Conservation (phyloP, 2,888 invertebrate species). For the Pelosia muscerda region DNA sequence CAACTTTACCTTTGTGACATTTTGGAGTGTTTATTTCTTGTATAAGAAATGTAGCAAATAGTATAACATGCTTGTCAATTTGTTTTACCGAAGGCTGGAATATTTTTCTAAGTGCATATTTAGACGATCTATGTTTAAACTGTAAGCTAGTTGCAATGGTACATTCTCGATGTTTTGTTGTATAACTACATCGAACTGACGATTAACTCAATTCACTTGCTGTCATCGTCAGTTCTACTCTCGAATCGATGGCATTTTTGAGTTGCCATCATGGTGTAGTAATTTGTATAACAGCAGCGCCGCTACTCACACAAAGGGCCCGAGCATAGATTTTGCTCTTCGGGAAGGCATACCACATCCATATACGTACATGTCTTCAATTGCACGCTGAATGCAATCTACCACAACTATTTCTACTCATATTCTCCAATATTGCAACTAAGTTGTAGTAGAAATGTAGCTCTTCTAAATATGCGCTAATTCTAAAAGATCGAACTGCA, state of each 20-base stretch:
- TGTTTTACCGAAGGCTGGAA: conserved; percentile 6
- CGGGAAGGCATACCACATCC: too few relatives aligned
- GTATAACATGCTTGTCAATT: conserved; percentile 10
- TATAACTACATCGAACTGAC: not conserved
- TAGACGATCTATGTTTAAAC: not conserved
- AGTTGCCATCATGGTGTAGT: too few relatives aligned
- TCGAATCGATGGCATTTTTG: too few relatives aligned
- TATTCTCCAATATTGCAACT: not conserved
- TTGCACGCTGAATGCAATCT: not conserved
- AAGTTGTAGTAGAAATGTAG: not conserved
- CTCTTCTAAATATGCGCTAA: not conserved
- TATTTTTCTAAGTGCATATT: not conserved
- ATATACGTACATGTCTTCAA: too few relatives aligned
- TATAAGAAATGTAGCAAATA: conserved; percentile 3
- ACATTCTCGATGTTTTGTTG: not conserved
- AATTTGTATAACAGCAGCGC: too few relatives aligned
- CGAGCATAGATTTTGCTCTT: too few relatives aligned
- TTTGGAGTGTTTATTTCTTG: not conserved
- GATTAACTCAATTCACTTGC: not conserved
- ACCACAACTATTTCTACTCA: not conserved
- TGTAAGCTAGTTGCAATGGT: not conserved
- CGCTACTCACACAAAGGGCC: too few relatives aligned
- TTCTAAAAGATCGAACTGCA: conserved; percentile 19
- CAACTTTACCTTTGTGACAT: not conserved
- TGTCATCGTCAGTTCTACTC: too few relatives aligned